Evolutionary conservation across 2,797 vertebrate species (phyloP).

Genomic region (Chrosomus eos): DNA sequence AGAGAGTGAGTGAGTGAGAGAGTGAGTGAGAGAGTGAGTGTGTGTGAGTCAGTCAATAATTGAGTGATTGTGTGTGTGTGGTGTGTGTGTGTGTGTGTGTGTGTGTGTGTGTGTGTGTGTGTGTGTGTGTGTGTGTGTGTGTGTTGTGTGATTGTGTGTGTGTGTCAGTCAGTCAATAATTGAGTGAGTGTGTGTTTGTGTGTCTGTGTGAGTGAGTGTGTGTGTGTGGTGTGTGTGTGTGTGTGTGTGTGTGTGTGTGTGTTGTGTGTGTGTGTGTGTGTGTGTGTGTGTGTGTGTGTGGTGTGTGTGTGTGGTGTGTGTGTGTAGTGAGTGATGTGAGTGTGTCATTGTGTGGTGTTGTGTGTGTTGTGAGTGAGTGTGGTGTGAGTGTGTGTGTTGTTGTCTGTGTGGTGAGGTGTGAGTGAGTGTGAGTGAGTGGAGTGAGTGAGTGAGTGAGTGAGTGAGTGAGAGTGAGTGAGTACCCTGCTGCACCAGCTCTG

Average conservation of each 20-base stretch:
- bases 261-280: not conserved
- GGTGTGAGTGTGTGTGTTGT: too few relatives aligned
- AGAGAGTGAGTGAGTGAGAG: not conserved
- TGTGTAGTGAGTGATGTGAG: not conserved
- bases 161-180: too few relatives aligned
- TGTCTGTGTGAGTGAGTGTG: not conserved
- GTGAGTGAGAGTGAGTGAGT: not conserved
- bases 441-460: not conserved
- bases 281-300: not conserved
- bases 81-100: too few relatives aligned
- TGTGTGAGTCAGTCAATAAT: too few relatives aligned
- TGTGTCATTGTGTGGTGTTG: not conserved
- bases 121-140: too few relatives aligned
- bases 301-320: not conserved
- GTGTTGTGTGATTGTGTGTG: too few relatives aligned
- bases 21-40: not conserved
- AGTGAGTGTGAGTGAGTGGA: not conserved
- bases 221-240: not conserved
- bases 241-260: not conserved
- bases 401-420: not conserved
- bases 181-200: too few relatives aligned
- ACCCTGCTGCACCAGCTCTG: constrained; percentile 86
- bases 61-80: too few relatives aligned
- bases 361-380: not conserved
- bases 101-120: too few relatives aligned